Evolutionary conservation across 2,888 invertebrate species (phyloP).

Genomic region (Rhogogaster chlorosoma): DNA sequence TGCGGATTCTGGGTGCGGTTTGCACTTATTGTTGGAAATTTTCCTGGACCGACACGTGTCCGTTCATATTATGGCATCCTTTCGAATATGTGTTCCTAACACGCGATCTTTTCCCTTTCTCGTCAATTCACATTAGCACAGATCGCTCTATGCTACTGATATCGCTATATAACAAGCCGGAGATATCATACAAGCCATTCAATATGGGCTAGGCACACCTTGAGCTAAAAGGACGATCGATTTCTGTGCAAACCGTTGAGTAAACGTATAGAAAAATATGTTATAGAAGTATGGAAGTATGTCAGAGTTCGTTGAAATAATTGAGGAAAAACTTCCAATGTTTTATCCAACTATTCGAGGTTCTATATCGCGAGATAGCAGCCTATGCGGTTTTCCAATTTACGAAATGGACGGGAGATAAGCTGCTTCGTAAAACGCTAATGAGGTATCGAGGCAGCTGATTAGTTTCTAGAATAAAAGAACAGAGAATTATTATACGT

Average conservation of each 20-base stretch:
- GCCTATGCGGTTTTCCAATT: background rate
- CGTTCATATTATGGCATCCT: background rate
- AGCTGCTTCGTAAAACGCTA: background rate
- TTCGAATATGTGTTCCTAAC: background rate
- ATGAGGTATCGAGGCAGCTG: background rate
- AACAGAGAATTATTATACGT: background rate
- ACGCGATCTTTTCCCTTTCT: conserved; percentile 21
- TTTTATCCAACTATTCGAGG: background rate
- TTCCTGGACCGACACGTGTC: background rate
- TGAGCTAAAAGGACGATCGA: conserved; percentile 15
- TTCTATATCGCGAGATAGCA: background rate
- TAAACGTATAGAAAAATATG: background rate
- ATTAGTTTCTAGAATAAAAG: background rate
- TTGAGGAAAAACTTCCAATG: background rate
- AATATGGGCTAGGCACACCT: background rate
- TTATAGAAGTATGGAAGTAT: background rate
- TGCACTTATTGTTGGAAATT: background rate
- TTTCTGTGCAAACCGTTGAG: background rate
- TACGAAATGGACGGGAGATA: conserved; percentile 26
- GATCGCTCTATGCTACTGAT: background rate
- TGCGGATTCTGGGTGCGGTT: background rate
- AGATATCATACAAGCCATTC: background rate
- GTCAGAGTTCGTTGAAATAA: background rate
- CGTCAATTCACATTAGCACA: conserved; percentile 11
- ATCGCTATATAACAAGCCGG: background rate